phyloP scores from a whole-genome alignment of 2,888 invertebrate genomes.

The Empis stercorea region DNA sequence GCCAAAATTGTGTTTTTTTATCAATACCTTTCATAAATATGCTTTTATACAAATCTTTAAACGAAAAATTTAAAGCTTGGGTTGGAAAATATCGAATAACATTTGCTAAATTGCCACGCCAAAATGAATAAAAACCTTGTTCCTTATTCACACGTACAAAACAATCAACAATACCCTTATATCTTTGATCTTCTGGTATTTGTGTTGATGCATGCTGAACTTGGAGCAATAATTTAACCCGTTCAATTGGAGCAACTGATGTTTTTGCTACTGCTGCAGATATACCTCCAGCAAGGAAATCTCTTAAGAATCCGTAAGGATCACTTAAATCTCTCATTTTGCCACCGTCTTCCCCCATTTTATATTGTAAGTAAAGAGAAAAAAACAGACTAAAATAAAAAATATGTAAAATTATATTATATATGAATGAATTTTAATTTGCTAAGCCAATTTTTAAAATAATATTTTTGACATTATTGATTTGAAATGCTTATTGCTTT shows the following conservation, averaged over 20 bases:
- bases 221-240: conserved; percentile 80
- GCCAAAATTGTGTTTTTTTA: conserved; percentile 74
- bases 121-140: conserved; percentile 65
- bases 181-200: conserved; percentile 63
- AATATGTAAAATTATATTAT: background rate
- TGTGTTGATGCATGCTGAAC: conserved; percentile 81
- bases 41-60: conserved; percentile 78
- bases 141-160: conserved; percentile 67
- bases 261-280: conserved; percentile 85
- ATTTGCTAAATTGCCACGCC: conserved; percentile 85
- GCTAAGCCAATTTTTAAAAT: too few species aligned
- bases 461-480: too few species aligned
- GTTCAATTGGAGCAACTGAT: conserved; percentile 79
- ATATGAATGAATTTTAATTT: too few species aligned
- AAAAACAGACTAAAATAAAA: background rate
- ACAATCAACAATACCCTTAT: conserved; percentile 72
- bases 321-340: conserved; percentile 33
- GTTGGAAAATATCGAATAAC: conserved; percentile 84
- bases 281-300: conserved; percentile 75
- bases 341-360: conserved; percentile 12
- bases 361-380: background rate
- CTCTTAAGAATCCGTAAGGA: conserved; percentile 69
- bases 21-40: conserved; percentile 45
- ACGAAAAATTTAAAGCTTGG: conserved; percentile 81
- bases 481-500: too few species aligned